Evolutionary conservation across 2,888 invertebrate species (phyloP).

Genomic region (Callinectes sapidus): DNA sequence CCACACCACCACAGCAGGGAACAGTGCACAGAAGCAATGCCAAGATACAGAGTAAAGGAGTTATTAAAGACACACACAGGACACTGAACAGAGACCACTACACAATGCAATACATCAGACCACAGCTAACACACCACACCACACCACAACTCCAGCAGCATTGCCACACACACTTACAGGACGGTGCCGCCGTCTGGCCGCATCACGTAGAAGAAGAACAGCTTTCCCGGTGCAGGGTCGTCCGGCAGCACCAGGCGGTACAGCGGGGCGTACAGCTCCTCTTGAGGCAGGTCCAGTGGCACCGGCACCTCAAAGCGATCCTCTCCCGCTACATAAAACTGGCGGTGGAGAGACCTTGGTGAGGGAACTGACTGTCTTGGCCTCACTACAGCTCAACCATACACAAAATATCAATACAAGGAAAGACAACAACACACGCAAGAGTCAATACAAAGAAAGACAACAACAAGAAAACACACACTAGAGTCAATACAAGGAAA

Average conservation of each 20-base stretch:
- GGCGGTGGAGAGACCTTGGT: neutral
- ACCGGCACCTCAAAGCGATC: slow-evolving; percentile 72
- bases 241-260: slow-evolving; percentile 73
- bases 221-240: slow-evolving; percentile 72
- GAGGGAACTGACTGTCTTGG: neutral
- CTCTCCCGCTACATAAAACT: slow-evolving; percentile 61
- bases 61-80: no score
- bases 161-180: slow-evolving; percentile 71
- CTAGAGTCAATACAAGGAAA: no score
- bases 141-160: neutral
- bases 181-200: slow-evolving; percentile 74
- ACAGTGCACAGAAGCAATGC: neutral
- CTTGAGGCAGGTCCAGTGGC: slow-evolving; percentile 73
- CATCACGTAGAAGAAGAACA: slow-evolving; percentile 75
- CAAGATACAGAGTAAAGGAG: no score
- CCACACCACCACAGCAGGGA: neutral
- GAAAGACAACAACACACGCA: no score
- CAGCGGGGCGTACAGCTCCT: slow-evolving; percentile 67
- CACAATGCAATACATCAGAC: no score
- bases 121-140: neutral
- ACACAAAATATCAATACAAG: no score
- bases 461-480: no score
- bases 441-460: no score
- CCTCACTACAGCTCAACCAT: no score
- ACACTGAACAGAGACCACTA: no score